Conservation (phyloP, 2,113 vertebrate genomes). For the Marmota flaviventris region DNA sequence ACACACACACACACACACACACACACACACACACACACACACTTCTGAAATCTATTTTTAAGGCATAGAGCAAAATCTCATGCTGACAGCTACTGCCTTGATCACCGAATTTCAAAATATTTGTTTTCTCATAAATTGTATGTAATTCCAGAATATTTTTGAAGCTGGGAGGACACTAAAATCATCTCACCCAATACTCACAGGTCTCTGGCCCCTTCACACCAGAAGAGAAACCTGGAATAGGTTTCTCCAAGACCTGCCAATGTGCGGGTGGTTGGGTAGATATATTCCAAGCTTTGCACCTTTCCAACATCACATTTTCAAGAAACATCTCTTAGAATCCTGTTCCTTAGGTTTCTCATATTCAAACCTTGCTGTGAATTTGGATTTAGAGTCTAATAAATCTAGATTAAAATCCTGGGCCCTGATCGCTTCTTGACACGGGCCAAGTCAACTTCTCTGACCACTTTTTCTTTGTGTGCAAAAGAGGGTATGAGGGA, state of each 20-base stretch:
- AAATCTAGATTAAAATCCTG: not conserved
- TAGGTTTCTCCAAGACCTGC: not conserved
- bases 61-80: constrained; percentile 44
- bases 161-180: not conserved
- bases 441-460: not conserved
- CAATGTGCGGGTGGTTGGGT: too few relatives aligned
- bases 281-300: not conserved
- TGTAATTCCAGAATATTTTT: constrained; percentile 44
- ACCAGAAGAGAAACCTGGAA: not conserved
- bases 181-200: not conserved
- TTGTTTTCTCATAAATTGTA: constrained; percentile 15
- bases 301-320: not conserved
- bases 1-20: not conserved
- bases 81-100: constrained; percentile 40
- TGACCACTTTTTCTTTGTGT: not conserved
- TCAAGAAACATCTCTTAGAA: not conserved
- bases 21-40: not conserved
- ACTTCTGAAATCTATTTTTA: constrained; percentile 65
- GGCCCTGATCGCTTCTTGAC: not conserved
- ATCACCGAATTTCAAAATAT: constrained; percentile 69
- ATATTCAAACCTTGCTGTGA: not conserved
- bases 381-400: not conserved
- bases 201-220: not conserved
- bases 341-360: not conserved
- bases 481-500: not conserved